Conservation (phyloP, 2,797 vertebrate genomes). For the Psittacula echo region DNA sequence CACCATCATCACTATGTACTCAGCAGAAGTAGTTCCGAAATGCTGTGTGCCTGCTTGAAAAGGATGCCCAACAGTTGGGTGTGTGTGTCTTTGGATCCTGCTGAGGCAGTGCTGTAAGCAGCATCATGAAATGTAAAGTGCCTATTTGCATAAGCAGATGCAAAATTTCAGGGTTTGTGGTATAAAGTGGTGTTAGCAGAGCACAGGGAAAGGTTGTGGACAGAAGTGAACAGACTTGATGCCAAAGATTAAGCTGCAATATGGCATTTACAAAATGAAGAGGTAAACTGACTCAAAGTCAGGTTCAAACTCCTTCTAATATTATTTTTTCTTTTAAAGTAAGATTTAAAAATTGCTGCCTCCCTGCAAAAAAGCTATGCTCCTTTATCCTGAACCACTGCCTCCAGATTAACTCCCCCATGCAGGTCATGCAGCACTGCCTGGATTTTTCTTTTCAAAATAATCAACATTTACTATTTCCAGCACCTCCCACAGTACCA, state of each 20-base stretch:
- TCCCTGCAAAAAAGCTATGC: not conserved
- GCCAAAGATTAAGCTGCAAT: not conserved
- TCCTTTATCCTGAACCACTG: constrained; percentile 1
- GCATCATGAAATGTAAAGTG: not conserved
- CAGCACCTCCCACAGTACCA: not conserved
- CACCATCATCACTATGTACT: constrained; percentile 62
- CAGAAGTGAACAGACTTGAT: not conserved
- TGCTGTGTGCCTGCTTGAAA: not conserved
- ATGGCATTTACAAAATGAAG: not conserved
- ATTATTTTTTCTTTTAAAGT: fast-evolving
- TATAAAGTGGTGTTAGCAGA: not conserved
- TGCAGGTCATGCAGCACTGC: not conserved
- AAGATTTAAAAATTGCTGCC: not conserved
- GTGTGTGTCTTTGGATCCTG: constrained; percentile 5
- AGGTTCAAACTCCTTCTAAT: not conserved
- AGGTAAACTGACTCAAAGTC: not conserved
- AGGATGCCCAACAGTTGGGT: constrained; percentile 3
- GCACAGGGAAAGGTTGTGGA: not conserved
- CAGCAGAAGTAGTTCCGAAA: constrained; percentile 61
- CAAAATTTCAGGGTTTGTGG: not conserved
- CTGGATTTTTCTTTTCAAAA: constrained; percentile 1
- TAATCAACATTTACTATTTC: not conserved
- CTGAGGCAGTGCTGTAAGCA: not conserved
- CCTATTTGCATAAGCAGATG: not conserved
- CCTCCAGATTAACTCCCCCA: not conserved